phyloP scores from a whole-genome alignment of 2,888 invertebrate genomes.

The Tyria jacobaeae region DNA sequence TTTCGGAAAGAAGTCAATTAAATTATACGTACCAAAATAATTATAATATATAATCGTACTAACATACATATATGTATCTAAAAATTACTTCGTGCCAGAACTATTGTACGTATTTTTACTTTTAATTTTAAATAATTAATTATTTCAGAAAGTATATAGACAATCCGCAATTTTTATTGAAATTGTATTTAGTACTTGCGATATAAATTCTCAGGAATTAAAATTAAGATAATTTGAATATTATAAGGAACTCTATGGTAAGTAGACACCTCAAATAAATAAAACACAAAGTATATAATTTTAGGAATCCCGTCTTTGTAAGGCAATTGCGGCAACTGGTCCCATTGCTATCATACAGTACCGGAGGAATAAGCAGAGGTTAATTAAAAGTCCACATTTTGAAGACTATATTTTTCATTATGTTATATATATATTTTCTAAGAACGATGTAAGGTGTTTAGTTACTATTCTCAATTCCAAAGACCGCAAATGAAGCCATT shows the following conservation, averaged over 20 bases:
- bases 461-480: not conserved
- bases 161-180: not conserved
- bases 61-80: not conserved
- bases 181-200: not conserved
- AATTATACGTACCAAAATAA: constrained; percentile 48
- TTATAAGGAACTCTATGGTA: constrained; percentile 14
- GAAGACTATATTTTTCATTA: no score
- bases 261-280: constrained; percentile 10
- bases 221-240: constrained; percentile 26
- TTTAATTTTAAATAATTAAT: not conserved
- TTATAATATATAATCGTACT: constrained; percentile 12
- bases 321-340: no score
- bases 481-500: constrained; percentile 1
- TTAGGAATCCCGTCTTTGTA: not conserved
- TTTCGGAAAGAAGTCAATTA: constrained; percentile 51
- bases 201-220: constrained; percentile 39
- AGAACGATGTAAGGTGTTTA: constrained; percentile 23
- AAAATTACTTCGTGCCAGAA: constrained; percentile 34
- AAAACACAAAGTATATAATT: not conserved
- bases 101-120: not conserved
- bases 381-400: no score
- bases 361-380: no score
- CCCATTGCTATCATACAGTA: no score
- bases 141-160: not conserved
- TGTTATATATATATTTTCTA: not conserved